Evolutionary conservation across 2,113 vertebrate genomes (phyloP), one percentile per base, ranked within the genome.

Genomic region (Coreoperca whiteheadi): DNA sequence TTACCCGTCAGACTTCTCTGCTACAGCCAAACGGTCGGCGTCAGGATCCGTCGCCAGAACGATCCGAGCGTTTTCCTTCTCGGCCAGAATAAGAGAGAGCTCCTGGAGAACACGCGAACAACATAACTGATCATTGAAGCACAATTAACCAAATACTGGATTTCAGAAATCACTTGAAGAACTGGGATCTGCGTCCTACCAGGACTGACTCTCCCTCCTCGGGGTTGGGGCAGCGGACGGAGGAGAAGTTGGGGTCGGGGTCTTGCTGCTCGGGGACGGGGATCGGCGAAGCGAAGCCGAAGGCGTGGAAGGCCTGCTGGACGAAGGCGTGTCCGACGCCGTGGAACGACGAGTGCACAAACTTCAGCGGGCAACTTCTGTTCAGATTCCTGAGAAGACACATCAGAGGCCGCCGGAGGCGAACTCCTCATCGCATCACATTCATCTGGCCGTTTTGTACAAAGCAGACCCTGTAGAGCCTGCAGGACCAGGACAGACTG

Each of bases 21-120:
- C 98, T 73, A 98, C 98, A 18, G 98, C 98, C 64, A 99, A 78
- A 5, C 98, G 95, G 57, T 99, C 98, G 3, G 98, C 98, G 48
- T 99, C 98, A 7, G 98, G 98, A 68, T 99, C 98, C 0, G 98
- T 99, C 0, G 98, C 98, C 91, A 99, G 88, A 0, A 99, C 96
- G 0, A 99, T 80, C 15, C 10, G 84, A 14, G 97, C 98, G 0
- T 90, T 86, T 87, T 98, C 97, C 60, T 85, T 96, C 92, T 98
- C 97, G 11, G 98, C 98, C 67, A 99, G 94, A 37, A 94, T 95
- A 72, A 99, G 91, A 21, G 98, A 96, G 57, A 99, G 76, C 20
- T 97, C 96, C 98, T 99, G 63, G 5, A 81, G 53, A 64, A 28
- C 14, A 43, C 12, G 50, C 9, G 21, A 56, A 41, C 5, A 39